phyloP scores from a whole-genome alignment of 2,888 invertebrate genomes.

The Aproaerema taeniolella region DNA sequence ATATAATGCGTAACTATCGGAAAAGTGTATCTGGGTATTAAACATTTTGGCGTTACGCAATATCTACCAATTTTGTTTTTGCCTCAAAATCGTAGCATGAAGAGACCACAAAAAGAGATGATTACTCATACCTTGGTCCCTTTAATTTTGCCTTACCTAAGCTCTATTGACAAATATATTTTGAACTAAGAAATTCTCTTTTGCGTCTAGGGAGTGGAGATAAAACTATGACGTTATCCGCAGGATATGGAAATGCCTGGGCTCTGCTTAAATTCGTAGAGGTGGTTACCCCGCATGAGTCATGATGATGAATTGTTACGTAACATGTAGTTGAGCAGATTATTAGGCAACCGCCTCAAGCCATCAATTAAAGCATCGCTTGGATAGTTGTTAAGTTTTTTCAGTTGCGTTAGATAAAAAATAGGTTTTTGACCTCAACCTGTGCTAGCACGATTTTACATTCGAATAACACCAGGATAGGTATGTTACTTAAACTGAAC shows the following conservation, averaged over 20 bases:
- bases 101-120: conserved; percentile 9
- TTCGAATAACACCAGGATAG: background rate
- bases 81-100: conserved; percentile 12
- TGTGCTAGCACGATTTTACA: background rate
- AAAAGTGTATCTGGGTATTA: too few relatives aligned
- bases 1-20: too few relatives aligned
- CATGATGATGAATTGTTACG: conserved; percentile 12
- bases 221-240: background rate
- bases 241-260: background rate
- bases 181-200: background rate
- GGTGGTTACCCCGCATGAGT: conserved; percentile 7
- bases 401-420: background rate
- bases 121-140: conserved; percentile 6
- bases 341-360: conserved; percentile 5
- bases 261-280: background rate
- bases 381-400: conserved; percentile 6
- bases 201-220: background rate
- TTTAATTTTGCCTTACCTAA: conserved; percentile 12
- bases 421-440: conserved; percentile 5
- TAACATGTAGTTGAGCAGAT: conserved; percentile 13
- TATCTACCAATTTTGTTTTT: conserved; percentile 22
- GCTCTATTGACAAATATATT: background rate
- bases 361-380: conserved; percentile 9
- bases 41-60: too few relatives aligned
- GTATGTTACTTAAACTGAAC: background rate